phyloP scores from a whole-genome alignment of 2,797 vertebrate genomes.

The Coendou prehensilis region DNA sequence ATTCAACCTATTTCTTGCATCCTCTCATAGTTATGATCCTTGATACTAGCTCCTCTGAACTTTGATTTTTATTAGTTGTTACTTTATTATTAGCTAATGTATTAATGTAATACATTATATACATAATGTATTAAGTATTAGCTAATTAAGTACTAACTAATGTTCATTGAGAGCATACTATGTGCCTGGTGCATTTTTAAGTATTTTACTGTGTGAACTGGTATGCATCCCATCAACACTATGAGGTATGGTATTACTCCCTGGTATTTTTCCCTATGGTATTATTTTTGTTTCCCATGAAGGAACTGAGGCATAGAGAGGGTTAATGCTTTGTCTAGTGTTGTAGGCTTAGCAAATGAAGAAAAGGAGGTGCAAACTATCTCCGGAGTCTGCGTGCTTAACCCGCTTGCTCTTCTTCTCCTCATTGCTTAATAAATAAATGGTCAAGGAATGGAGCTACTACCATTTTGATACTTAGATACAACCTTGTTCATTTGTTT shows the following conservation, averaged over 20 bases:
- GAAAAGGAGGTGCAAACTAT: not conserved
- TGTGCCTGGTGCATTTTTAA: not conserved
- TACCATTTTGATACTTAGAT: not conserved
- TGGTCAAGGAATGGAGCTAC: not conserved
- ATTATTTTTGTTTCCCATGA: slow-evolving; percentile 41
- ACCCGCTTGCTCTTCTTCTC: not conserved
- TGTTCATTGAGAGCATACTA: not conserved
- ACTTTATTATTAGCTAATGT: not conserved
- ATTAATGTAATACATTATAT: not conserved
- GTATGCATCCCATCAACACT: not conserved
- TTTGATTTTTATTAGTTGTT: not conserved
- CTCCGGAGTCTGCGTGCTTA: not conserved
- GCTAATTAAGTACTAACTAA: not conserved
- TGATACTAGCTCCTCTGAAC: not conserved
- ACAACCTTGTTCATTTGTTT: not conserved
- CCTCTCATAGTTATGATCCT: not conserved
- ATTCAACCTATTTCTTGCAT: not conserved
- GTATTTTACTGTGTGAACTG: not conserved
- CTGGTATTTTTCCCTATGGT: not conserved
- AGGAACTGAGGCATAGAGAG: not conserved
- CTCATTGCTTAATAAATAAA: not conserved
- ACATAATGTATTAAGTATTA: not conserved
- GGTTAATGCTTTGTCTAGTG: not conserved
- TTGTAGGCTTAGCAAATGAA: slow-evolving; percentile 10
- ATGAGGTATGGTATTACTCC: not conserved